Base-by-base conservation (phyloP, 2,888 invertebrate species). In the Melanostoma scalare region DNA sequence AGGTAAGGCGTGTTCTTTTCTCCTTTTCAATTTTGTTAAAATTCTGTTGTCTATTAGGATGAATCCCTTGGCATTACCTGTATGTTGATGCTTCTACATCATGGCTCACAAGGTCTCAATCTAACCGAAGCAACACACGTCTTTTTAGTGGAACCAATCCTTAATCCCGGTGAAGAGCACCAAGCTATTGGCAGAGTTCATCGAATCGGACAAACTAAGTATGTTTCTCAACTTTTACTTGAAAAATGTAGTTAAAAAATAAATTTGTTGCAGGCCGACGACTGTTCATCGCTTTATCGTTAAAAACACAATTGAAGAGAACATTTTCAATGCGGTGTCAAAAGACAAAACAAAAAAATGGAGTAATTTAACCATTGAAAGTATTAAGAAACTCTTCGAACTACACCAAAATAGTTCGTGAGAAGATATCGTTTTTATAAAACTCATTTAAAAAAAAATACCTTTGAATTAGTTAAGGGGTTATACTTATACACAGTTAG, bases 111-210 rank as follows among this genome's bases (percentile, higher is more conserved):
- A 89, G 96, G 96, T 0, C 91, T 96, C 8, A 96, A 96, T 91
- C 90, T 96, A 60, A 94, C 94, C 36, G 96, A 96, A 91, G 96
- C 96, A 0, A 95, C 94, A 0, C 95, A 96, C 89, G 94, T 96
- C 0, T 92, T 96, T 58, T 91, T 96, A 31, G 93, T 95, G 0
- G 96, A 96, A 87, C 96, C 96, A 0, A 92, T 95, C 48, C 91
- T 96, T 20, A 95, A 96, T 90, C 93, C 94, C 2, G 94, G 94
- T 0, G 94, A 95, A 87, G 95, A 96, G 87, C 90, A 94, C 9
- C 96, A 96, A 91, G 96, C 96, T 1, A 93, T 96, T 73, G 96
- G 96, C 0, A 91, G 96, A 76, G 93, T 96, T 9, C 95, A 96
- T 91, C 93, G 96, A 46, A 95, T 96, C 86, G 96, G 96, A 0